These are phyloP conservation scores for Bombus fervidus DNA, from an alignment of 1,140 invertebrate genomes.

Conservation along the genomic window DNA sequence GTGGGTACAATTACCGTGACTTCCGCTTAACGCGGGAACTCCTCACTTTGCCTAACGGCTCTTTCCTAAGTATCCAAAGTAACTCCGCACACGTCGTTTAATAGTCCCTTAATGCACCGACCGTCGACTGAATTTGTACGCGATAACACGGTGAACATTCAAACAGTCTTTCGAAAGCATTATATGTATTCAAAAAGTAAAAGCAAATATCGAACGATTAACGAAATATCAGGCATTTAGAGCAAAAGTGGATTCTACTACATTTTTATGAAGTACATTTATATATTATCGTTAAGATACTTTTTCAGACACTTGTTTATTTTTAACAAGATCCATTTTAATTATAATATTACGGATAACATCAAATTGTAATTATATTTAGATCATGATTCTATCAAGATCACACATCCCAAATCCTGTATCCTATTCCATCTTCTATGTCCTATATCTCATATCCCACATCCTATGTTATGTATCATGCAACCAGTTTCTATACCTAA, in stretches of 20 bases:
- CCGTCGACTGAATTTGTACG: constrained; percentile 49
- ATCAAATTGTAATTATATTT: no score
- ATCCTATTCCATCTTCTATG: no score
- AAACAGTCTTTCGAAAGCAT: background rate
- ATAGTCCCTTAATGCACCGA: constrained; percentile 58
- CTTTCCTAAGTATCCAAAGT: constrained; percentile 61
- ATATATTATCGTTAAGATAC: background rate
- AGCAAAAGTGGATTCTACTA: background rate
- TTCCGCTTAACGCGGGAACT: constrained; percentile 58
- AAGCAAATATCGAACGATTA: background rate
- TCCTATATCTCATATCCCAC: no score
- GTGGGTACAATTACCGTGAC: constrained; percentile 44
- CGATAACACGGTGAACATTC: constrained; percentile 11
- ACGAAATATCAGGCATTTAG: background rate
- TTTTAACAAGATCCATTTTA: no score
- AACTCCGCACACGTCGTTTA: constrained; percentile 63
- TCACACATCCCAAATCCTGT: no score
- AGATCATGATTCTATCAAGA: no score
- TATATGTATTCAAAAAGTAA: background rate
- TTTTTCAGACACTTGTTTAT: background rate
- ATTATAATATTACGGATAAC: no score
- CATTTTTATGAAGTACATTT: background rate
- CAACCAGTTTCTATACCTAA: no score
- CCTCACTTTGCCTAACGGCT: constrained; percentile 57
- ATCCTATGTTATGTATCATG: no score